These are phyloP conservation scores for Chelonoidis abingdonii DNA, from an alignment of 2,113 vertebrate genomes.

Conservation along the genomic window DNA sequence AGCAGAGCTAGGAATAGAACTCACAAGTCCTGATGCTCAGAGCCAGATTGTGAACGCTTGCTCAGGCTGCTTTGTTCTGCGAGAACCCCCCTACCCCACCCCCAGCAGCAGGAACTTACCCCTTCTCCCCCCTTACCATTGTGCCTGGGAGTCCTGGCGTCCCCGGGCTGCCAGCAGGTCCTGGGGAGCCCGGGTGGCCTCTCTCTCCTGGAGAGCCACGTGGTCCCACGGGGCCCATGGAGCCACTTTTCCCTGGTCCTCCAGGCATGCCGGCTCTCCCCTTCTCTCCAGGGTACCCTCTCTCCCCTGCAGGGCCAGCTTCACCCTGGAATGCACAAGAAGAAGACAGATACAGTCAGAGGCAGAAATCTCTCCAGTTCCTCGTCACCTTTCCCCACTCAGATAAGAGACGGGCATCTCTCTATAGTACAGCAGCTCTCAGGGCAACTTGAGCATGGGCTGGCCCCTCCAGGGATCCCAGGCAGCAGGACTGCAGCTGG, in stretches of 20 bases:
- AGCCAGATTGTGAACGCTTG: background rate
- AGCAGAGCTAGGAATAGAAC: background rate
- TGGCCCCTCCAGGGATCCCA: background rate
- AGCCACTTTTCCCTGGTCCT: slow-evolving; percentile 86
- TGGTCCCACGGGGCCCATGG: slow-evolving; percentile 87
- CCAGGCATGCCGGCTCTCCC: slow-evolving; percentile 92
- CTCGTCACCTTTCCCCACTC: background rate
- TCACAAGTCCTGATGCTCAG: background rate
- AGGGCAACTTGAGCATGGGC: background rate
- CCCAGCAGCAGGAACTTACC: background rate
- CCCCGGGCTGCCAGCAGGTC: slow-evolving; percentile 82
- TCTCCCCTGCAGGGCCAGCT: slow-evolving; percentile 83
- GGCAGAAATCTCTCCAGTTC: background rate
- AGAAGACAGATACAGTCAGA: background rate
- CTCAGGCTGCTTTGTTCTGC: background rate
- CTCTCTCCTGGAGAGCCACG: slow-evolving; percentile 89
- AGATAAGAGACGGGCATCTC: background rate
- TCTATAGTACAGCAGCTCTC: background rate
- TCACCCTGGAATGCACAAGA: slow-evolving; percentile 83
- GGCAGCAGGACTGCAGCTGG: background rate
- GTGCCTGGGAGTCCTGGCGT: slow-evolving; percentile 86
- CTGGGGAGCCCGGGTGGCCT: slow-evolving; percentile 85
- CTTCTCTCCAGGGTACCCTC: slow-evolving; percentile 88
- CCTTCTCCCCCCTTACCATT: slow-evolving; percentile 81
- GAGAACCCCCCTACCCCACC: accelerated